Base-by-base conservation (phyloP, 2,113 vertebrate species). In the Nanorana parkeri region DNA sequence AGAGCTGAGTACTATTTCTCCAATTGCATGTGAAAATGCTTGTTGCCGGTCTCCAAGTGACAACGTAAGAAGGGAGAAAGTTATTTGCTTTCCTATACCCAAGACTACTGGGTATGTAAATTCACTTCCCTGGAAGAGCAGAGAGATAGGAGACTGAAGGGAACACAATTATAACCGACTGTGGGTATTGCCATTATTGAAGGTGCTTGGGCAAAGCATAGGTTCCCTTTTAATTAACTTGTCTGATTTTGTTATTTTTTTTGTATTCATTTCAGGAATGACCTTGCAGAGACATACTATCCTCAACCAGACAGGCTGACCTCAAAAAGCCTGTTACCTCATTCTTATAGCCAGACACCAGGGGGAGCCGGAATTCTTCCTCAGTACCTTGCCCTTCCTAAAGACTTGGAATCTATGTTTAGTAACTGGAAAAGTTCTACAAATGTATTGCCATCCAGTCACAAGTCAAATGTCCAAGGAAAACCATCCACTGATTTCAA, bases 251-350 rank as follows among this genome's bases (percentile, higher is more conserved):
- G 5, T 19, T 17, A 52, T 58, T 32, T 19, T 63, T 6, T 75
- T 61, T 3, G 7, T 29, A 6, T 36, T 85, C 72, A 75, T 16
- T 69, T 83, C 90, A 98, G 97, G 88, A 93, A 83, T 17, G 94
- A 96, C 82, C 71, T 92, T 68, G 86, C 89, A 83, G 93, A 94
- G 52, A 78, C 92, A 19, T 81, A 91, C 0, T 92, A 91, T 89
- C 89, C 94, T 77, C 94, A 93, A 20, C 89, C 94, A 55, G 94
- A 94, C 66, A 91, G 85, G 41, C 64, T 94, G 81, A 94, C 89
- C 75, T 91, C 95, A 17, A 84, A 87, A 85, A 73, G 83, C 15
- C 88, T 88, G 13, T 78, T 86, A 24, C 68, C 89, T 83, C 89
- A 85, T 3, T 23, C 90, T 0, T 89, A 86, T 8, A 51, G 85